These are phyloP conservation scores for Panthera leo DNA, from an alignment of 2,113 vertebrate species.

Conservation along the genomic window DNA sequence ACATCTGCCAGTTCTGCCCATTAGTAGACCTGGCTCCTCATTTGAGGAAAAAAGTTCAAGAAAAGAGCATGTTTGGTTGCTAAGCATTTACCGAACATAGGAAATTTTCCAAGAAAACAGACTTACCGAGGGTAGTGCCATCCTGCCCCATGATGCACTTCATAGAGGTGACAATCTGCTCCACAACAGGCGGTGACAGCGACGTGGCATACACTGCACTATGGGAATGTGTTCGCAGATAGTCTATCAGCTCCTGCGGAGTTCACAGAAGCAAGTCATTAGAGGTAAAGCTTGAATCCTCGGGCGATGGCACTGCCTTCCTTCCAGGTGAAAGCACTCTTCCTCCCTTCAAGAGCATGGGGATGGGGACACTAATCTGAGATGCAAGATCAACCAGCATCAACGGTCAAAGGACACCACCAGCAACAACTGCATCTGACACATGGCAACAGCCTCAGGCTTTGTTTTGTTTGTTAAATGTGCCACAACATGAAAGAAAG, in stretches of 20 bases:
- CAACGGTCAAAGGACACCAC: not conserved
- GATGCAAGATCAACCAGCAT: not conserved
- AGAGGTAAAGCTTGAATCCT: not conserved
- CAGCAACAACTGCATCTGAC: not conserved
- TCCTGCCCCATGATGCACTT: slow-evolving; percentile 97
- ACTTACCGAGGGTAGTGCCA: slow-evolving; percentile 91
- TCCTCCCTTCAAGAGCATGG: not conserved
- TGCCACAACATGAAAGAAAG: not conserved
- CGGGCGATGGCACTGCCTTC: not conserved
- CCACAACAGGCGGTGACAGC: slow-evolving; percentile 92
- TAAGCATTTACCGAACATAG: not conserved
- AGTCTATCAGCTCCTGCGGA: slow-evolving; percentile 94
- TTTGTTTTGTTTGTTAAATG: not conserved
- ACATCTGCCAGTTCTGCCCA: not conserved
- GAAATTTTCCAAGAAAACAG: not conserved
- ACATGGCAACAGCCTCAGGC: not conserved
- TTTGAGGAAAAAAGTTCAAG: not conserved
- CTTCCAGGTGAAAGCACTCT: not conserved
- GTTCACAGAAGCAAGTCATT: slow-evolving; percentile 52
- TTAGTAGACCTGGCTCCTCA: not conserved
- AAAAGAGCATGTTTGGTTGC: not conserved
- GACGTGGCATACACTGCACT: slow-evolving; percentile 95
- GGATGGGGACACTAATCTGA: not conserved
- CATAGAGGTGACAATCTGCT: slow-evolving; percentile 96
- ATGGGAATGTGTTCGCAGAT: slow-evolving; percentile 94